phyloP scores from a whole-genome alignment of 2,797 vertebrate genomes.

The Xiphorhynchus erythropygius region DNA sequence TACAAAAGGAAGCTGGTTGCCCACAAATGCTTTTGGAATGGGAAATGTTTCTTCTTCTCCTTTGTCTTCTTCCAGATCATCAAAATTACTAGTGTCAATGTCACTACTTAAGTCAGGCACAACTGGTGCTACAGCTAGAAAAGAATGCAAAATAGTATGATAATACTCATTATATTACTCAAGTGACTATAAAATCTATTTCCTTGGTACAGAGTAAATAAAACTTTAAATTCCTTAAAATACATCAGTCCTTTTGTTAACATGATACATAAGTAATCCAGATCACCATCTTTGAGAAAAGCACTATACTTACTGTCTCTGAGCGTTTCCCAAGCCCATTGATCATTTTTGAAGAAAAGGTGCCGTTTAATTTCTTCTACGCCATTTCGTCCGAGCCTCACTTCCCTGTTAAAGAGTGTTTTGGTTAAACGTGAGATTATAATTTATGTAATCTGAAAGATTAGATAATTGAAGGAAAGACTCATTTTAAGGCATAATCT shows the following conservation, averaged over 20 bases:
- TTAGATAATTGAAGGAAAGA: neutral
- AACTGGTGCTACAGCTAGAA: constrained; percentile 93
- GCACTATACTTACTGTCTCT: constrained; percentile 88
- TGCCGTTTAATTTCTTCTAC: constrained; percentile 98
- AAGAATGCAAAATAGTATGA: neutral
- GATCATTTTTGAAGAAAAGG: constrained; percentile 98
- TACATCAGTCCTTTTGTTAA: neutral
- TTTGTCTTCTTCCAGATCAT: constrained; percentile 96
- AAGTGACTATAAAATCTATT: neutral
- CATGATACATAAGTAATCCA: neutral
- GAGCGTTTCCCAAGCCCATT: constrained; percentile 97
- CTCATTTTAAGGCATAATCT: neutral
- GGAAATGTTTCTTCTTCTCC: constrained; percentile 99
- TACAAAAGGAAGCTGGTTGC: constrained; percentile 97
- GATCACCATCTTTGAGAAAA: neutral
- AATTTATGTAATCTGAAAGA: too few species aligned
- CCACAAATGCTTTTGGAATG: constrained; percentile 97
- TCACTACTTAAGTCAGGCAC: constrained; percentile 98
- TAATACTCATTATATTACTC: neutral
- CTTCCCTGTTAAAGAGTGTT: constrained; percentile 81
- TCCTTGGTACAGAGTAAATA: neutral
- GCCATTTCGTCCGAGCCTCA: constrained; percentile 93
- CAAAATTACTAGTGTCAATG: constrained; percentile 98
- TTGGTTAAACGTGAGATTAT: neutral
- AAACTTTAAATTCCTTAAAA: neutral